Conservation (phyloP, 2,113 vertebrate genomes). For the Choloepus hoffmanni region DNA sequence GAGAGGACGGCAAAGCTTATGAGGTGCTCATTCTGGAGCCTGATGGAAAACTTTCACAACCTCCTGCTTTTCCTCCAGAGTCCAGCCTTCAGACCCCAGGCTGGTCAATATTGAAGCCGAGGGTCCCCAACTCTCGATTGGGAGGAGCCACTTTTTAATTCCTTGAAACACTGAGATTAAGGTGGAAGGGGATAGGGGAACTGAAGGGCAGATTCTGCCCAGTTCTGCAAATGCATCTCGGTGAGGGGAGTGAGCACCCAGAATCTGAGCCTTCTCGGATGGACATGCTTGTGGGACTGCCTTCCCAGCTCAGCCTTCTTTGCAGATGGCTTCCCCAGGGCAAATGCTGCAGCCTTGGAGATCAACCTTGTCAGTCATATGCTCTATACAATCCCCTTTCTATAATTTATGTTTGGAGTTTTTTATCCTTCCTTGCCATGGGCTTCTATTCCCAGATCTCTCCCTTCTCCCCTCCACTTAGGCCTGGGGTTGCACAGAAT, state of each 20-base stretch:
- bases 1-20: neutral
- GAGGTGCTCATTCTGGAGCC: neutral
- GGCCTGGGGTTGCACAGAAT: neutral
- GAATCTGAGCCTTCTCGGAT: neutral
- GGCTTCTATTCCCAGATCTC: neutral
- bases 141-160: neutral
- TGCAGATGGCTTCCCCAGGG: neutral
- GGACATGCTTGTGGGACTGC: accelerated
- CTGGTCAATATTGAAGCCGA: neutral
- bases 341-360: neutral
- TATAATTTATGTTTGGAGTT: neutral
- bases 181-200: too few relatives aligned
- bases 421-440: neutral
- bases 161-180: neutral
- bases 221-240: neutral
- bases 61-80: neutral
- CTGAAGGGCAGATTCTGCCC: too few relatives aligned
- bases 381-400: neutral
- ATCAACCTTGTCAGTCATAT: neutral
- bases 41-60: neutral
- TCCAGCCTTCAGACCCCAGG: neutral
- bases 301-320: neutral
- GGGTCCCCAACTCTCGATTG: neutral
- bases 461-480: neutral
- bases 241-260: neutral